A percentile compares a stretch with the other conserved stretches of the same genome.
Evolutionary conservation across 2,113 vertebrate genomes (phyloP).

Genomic region (Lepidothrix coronata): DNA sequence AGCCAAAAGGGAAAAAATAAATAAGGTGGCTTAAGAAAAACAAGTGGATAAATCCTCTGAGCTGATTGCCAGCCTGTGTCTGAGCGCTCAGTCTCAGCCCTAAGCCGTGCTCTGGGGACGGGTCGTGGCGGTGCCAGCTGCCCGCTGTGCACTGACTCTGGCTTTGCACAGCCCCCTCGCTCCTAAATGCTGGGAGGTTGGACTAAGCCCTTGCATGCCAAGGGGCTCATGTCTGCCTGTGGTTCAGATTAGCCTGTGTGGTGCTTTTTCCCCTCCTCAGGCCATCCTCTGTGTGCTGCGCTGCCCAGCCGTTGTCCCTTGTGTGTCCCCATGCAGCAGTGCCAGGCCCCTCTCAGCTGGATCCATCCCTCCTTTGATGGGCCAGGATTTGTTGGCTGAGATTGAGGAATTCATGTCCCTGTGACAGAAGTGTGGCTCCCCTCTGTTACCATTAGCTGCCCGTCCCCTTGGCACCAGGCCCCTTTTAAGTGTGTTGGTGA

Average conservation of each 20-base stretch:
- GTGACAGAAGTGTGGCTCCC: not conserved
- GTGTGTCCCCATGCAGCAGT: not conserved
- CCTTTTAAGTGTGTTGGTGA: not conserved
- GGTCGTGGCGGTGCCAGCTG: not conserved
- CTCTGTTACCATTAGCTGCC: not conserved
- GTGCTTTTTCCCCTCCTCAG: not conserved
- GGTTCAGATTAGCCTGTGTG: not conserved
- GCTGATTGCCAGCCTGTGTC: conserved; percentile 41
- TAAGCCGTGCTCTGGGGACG: not conserved
- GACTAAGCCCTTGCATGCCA: not conserved
- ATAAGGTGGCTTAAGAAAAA: conserved; percentile 63
- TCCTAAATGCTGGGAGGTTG: not conserved
- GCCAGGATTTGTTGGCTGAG: not conserved
- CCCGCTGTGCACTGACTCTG: not conserved
- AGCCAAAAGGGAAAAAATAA: conserved; percentile 42
- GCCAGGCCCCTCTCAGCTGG: not conserved
- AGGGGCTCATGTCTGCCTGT: not conserved
- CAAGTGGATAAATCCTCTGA: conserved; percentile 64
- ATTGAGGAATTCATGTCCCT: accelerated
- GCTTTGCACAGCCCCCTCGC: not conserved
- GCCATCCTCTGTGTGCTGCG: not conserved
- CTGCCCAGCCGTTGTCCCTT: not conserved
- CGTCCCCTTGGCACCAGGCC: not conserved
- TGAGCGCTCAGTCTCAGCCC: conserved; percentile 30
- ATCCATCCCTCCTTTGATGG: not conserved